These are phyloP conservation scores for Baccha elongata DNA, from an alignment of 2,888 invertebrate genomes.

Conservation along the genomic window DNA sequence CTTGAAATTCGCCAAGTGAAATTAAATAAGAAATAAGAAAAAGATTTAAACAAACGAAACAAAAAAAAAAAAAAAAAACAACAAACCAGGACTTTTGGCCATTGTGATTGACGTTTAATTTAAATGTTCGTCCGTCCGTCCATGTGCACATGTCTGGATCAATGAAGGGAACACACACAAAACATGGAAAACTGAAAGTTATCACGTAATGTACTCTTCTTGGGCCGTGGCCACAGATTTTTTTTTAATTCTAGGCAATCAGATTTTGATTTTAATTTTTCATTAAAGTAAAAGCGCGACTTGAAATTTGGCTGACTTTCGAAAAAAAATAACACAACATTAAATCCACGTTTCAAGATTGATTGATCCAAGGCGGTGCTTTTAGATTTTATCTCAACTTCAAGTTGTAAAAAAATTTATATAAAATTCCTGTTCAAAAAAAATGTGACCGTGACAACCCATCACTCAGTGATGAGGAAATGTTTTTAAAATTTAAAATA, in stretches of 20 bases:
- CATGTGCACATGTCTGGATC: conserved; percentile 26
- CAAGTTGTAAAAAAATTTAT: conserved; percentile 1
- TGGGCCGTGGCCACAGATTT: conserved; percentile 1
- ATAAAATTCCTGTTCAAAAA: conserved; percentile 9
- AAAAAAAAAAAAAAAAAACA: background rate
- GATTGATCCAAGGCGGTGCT: conserved; percentile 64
- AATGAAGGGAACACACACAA: conserved; percentile 18
- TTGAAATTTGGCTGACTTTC: conserved; percentile 28
- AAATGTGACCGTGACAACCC: conserved; percentile 56
- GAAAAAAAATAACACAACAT: conserved; percentile 12
- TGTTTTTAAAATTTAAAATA: conserved; percentile 17
- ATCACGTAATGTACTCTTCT: conserved; percentile 40
- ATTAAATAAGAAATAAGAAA: conserved; percentile 49
- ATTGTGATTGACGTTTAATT: conserved; percentile 72
- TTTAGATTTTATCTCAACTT: conserved; percentile 37
- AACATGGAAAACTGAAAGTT: conserved; percentile 48
- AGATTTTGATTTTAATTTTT: conserved; percentile 52
- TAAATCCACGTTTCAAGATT: conserved; percentile 59
- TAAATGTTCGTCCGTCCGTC: conserved; percentile 59
- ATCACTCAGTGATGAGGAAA: conserved; percentile 57
- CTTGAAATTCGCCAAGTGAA: conserved; percentile 43
- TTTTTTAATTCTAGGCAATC: conserved; percentile 57
- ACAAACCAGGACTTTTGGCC: conserved; percentile 59
- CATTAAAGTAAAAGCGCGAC: conserved; percentile 59
- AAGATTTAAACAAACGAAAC: conserved; percentile 3